A percentile compares a stretch with the other conserved stretches of the same genome.
These are phyloP conservation scores for Ptychobarbus kaznakovi DNA, from an alignment of 2,797 vertebrate species.

Conservation along the genomic window DNA sequence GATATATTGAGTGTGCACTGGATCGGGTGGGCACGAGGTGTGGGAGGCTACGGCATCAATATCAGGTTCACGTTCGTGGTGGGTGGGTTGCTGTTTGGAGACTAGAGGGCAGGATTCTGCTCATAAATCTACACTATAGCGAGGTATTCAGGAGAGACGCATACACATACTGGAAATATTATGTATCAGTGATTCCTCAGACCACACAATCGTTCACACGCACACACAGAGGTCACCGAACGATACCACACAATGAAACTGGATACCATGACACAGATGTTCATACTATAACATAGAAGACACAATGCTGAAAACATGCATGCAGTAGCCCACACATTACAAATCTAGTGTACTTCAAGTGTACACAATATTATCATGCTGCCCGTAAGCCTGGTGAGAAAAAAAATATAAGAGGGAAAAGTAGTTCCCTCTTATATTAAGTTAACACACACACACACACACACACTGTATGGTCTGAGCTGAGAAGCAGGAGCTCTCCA, in stretches of 20 bases:
- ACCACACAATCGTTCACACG: constrained; percentile 23
- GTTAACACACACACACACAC: not conserved
- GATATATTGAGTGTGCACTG: constrained; percentile 38
- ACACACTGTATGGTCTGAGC: constrained; percentile 8
- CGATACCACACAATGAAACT: constrained; percentile 27
- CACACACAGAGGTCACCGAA: constrained; percentile 25
- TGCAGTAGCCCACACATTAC: constrained; percentile 15
- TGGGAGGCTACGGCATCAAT: constrained; percentile 46
- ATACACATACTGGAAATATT: constrained; percentile 40
- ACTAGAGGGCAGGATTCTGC: constrained; percentile 41
- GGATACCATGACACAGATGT: constrained; percentile 40
- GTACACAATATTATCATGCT: constrained; percentile 12
- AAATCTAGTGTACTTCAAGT: not conserved
- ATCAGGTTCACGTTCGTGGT: constrained; percentile 52
- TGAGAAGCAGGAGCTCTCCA: constrained; percentile 46
- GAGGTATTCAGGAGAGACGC: constrained; percentile 21
- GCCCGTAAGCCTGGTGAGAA: constrained; percentile 2
- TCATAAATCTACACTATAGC: constrained; percentile 51
- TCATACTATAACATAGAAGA: constrained; percentile 27
- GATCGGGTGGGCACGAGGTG: constrained; percentile 17
- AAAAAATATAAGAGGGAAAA: not conserved
- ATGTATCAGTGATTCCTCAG: constrained; percentile 27
- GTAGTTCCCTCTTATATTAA: no score
- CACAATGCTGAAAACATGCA: constrained; percentile 9
- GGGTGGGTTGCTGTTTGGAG: constrained; percentile 52